A percentile compares a stretch with the other conserved stretches of the same genome.
Conservation (phyloP, 2,113 vertebrate genomes). For the Chrysemys picta region DNA sequence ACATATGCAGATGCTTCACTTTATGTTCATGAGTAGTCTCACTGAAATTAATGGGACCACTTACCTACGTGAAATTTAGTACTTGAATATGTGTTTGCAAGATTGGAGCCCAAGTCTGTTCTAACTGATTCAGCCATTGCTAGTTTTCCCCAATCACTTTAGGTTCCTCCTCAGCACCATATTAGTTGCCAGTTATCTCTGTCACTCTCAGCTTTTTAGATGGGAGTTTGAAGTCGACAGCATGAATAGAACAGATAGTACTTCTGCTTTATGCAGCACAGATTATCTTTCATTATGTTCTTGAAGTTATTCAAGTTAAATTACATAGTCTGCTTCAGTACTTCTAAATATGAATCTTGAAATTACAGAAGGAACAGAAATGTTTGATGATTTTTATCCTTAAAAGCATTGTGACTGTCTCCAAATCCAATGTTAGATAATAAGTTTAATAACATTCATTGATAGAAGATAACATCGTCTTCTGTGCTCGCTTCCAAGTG, state of each 20-base stretch:
- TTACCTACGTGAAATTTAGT: background rate
- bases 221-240: background rate
- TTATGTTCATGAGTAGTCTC: background rate
- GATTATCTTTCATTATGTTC: background rate
- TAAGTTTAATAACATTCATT: background rate
- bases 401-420: background rate
- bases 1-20: background rate
- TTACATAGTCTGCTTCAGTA: background rate
- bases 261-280: background rate
- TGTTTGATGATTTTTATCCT: constrained; percentile 7
- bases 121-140: background rate
- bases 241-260: background rate
- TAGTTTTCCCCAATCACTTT: background rate
- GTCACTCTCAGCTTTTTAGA: background rate
- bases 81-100: background rate
- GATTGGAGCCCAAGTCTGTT: background rate
- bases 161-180: background rate
- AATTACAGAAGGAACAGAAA: background rate
- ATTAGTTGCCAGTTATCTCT: background rate
- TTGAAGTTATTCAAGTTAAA: background rate
- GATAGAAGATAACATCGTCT: background rate
- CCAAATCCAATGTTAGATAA: background rate
- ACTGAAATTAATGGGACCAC: background rate
- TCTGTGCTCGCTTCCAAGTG: background rate
- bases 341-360: background rate